A percentile compares a stretch with the other conserved stretches of the same genome.
phyloP scores from a whole-genome alignment of 2,888 invertebrate species.

The Molorchus minor region DNA sequence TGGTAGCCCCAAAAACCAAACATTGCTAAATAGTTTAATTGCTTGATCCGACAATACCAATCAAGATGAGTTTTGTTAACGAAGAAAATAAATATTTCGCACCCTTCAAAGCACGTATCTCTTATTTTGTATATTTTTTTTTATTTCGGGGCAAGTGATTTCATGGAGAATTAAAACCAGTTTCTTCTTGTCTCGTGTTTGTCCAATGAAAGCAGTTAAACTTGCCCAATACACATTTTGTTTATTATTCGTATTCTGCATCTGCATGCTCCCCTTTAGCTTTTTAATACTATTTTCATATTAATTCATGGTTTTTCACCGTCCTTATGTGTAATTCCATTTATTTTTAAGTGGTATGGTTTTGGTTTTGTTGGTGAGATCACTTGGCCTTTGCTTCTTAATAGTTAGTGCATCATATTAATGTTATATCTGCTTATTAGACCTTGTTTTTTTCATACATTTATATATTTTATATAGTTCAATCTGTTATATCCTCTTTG shows the following conservation, averaged over 20 bases:
- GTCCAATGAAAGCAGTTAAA: constrained; percentile 19
- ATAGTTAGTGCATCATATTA: constrained; percentile 28
- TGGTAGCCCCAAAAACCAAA: constrained; percentile 43
- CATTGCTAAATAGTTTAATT: constrained; percentile 52
- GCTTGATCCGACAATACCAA: constrained; percentile 51
- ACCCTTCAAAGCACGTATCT: constrained; percentile 60
- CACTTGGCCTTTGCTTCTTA: constrained; percentile 31
- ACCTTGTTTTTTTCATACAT: not conserved
- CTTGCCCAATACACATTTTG: constrained; percentile 5
- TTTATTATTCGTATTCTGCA: constrained; percentile 15
- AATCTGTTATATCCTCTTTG: not conserved
- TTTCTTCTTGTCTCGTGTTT: constrained; percentile 20
- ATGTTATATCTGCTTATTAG: constrained; percentile 19
- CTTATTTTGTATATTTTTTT: constrained; percentile 50
- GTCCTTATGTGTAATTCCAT: constrained; percentile 7
- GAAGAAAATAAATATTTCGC: constrained; percentile 51
- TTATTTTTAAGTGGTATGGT: constrained; percentile 21
- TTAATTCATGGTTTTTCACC: constrained; percentile 12
- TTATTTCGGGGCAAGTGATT: constrained; percentile 52
- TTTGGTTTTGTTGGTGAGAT: constrained; percentile 32
- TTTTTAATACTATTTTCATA: constrained; percentile 11
- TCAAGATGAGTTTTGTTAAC: constrained; percentile 54
- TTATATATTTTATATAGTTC: not conserved
- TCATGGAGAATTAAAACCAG: constrained; percentile 43
- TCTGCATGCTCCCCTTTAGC: constrained; percentile 16